Evolutionary conservation across 2,797 vertebrate species (phyloP), one percentile per base, ranked within the genome.

Genomic region (Pelobates cultripes): DNA sequence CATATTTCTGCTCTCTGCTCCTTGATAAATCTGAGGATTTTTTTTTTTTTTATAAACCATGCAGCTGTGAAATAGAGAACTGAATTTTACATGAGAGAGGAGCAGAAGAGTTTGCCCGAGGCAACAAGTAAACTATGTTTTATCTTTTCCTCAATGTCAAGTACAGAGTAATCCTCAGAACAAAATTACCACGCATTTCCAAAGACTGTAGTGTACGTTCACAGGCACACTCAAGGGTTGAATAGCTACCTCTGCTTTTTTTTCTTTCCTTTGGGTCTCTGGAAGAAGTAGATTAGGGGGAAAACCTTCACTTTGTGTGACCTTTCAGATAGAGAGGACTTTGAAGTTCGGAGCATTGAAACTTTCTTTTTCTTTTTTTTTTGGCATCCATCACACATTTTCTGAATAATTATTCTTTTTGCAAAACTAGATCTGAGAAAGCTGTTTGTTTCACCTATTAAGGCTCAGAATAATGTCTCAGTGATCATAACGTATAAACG

Each of bases 101-200:
- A 74, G 60, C 43, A 6, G 43, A 17, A 73, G 51, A 73, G 51
- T 74, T 67, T 75, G 76, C 81, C 76, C 13, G 64, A 63, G 76
- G 81, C 76, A 74, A 74, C 76, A 78, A 78, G 76, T 75, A 78
- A 83, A 75, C 70, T 47, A 64, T 75, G 76, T 83, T 83, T 83
- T 74, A 83, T 83, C 81, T 83, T 83, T 78, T 43, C 66, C 71
- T 83, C 81, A 78, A 74, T 83, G 81, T 83, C 76, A 78, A 83
- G 76, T 78, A 78, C 81, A 79, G 71, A 83, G 81, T 57, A 79
- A 83, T 83, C 76, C 67, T 40, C 71, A 78, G 81, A 70, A 70
- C 70, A 83, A 73, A 77, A 83, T 74, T 74, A 78, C 71, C 71
- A 60, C 9, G 41, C 51, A 70, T 74, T 74, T 78, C 81, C 76